Conservation (phyloP, 2,797 vertebrate genomes). For the Picus viridis region DNA sequence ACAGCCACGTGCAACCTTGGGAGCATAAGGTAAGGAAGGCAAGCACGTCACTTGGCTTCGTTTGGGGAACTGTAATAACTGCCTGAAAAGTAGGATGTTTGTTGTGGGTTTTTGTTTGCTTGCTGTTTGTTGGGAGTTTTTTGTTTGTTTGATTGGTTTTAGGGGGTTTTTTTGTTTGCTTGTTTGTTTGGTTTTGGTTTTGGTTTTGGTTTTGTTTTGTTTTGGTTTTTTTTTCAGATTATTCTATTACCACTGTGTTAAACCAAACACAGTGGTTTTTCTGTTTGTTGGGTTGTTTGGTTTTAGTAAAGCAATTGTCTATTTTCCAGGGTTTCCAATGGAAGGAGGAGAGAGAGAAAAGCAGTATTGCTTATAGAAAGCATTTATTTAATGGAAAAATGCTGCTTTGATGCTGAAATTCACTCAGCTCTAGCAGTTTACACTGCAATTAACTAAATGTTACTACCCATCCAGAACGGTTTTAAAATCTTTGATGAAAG, state of each 20-base stretch:
- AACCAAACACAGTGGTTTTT: not conserved
- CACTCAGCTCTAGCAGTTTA: not conserved
- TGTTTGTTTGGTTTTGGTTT: not conserved
- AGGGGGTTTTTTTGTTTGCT: too few relatives aligned
- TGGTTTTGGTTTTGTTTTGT: too few relatives aligned
- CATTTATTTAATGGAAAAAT: not conserved
- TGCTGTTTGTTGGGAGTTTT: not conserved
- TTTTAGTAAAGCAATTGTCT: not conserved
- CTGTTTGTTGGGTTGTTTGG: not conserved
- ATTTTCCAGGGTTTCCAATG: not conserved
- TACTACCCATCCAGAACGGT: not conserved
- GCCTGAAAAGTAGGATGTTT: not conserved
- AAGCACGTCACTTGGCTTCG: fast-evolving
- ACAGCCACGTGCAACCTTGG: not conserved
- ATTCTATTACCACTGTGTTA: not conserved
- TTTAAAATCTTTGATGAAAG: not conserved
- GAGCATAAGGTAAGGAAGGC: fast-evolving
- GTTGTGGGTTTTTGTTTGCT: not conserved
- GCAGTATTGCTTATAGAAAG: fast-evolving
- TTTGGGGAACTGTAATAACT: not conserved
- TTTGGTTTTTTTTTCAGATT: not conserved
- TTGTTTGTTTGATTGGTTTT: not conserved
- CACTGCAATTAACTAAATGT: fast-evolving
- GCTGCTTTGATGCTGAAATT: not conserved
- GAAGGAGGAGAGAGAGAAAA: not conserved